Base-by-base conservation (phyloP, 2,113 vertebrate species). In the Edolisoma coerulescens region DNA sequence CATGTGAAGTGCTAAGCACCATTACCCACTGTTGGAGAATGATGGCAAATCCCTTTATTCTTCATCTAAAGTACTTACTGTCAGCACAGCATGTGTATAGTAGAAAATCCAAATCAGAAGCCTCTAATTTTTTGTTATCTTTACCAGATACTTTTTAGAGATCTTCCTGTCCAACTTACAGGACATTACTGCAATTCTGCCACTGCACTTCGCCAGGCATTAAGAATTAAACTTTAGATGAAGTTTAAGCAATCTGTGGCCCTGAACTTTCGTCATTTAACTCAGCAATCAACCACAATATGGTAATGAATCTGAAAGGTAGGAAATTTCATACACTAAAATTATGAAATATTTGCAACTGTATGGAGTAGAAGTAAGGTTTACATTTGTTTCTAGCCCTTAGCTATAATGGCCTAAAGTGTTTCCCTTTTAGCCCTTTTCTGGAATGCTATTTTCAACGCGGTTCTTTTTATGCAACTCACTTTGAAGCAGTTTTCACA, bases 401-500 rank as follows among this genome's bases (percentile, higher is more conserved):
- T 39, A 70, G 20, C 23, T 65, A 21, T n/a, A 87, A 69, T 30
- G 44, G 42, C 44, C 70, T 57, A 65, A 84, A 63, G 24, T 19
- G 19, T 44, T 88, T 54, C 68, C 42, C 17, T 77, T 81, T 49
- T 28, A 67, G 56, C 17, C 81, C 64, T 67, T 90, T 61, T 52
- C 52, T 81, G 84, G 60, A 95, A 92, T 63, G 30, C 52, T 89
- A 30, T 59, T 95, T 91, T 67, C 71, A 74, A 26, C 39, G 50
- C 59, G 65, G 20, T 67, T 91, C 70, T 68, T 39, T 87, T 73
- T 77, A 67, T 42, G 52, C 82, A 75, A 68, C 70, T 74, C 33
- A 56, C 52, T 92, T 89, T 68, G 68, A 95, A 81, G 73, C 68
- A 41, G 54, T 52, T 90, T 93, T 95, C 74, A 95, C 91, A 95